Percentiles rank a stretch among this genome's conserved stretches.
Evolutionary conservation across 2,113 vertebrate genomes (phyloP).

Genomic region (Pachyramphus minor): DNA sequence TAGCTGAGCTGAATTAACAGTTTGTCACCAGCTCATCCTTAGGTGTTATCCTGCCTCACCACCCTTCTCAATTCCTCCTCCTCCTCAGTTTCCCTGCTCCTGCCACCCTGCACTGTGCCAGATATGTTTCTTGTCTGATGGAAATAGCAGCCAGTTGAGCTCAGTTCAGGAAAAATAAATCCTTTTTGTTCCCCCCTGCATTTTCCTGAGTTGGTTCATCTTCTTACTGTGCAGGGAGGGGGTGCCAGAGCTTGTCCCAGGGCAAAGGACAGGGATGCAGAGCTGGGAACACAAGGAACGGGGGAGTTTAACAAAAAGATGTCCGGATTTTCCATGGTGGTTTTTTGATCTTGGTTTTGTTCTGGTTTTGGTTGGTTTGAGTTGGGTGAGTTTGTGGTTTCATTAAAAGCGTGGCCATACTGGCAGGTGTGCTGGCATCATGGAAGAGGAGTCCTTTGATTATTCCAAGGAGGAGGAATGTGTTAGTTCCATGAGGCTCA

Average conservation of each 20-base stretch:
- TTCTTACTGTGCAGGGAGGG: background rate
- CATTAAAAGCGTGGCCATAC: rapidly evolving
- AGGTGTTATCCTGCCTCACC: background rate
- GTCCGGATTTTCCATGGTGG: rapidly evolving
- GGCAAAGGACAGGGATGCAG: background rate
- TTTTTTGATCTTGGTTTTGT: background rate
- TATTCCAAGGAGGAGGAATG: background rate
- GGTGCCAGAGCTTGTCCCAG: background rate
- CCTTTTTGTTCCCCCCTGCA: background rate
- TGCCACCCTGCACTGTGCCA: background rate
- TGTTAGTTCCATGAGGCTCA: background rate
- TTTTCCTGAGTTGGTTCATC: background rate
- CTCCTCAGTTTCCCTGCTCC: slow-evolving; percentile 36
- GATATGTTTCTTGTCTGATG: background rate
- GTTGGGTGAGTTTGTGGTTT: background rate
- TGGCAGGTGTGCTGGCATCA: rapidly evolving
- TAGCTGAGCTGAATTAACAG: background rate
- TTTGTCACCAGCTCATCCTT: slow-evolving; percentile 8
- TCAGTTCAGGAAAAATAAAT: background rate
- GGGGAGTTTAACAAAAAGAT: background rate
- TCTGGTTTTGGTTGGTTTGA: background rate
- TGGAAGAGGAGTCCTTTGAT: background rate
- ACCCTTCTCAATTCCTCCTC: slow-evolving; percentile 26
- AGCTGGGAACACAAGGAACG: background rate
- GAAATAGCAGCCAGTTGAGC: background rate